Conservation (phyloP, 2,888 invertebrate genomes). For the Aphidoletes aphidimyza region DNA sequence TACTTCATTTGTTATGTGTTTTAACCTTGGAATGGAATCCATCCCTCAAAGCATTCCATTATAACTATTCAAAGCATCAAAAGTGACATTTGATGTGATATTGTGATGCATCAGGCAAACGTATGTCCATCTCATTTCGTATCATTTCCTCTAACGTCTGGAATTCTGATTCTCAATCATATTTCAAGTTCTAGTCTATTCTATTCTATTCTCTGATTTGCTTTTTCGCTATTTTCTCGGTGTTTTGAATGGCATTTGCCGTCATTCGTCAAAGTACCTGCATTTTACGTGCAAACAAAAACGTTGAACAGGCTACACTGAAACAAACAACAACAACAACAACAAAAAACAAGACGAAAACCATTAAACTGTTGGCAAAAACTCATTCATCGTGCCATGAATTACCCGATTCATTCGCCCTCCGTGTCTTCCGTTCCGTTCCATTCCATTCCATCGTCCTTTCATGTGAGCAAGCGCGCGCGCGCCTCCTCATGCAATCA, state of each 20-base stretch:
- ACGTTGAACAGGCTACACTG: too few species aligned
- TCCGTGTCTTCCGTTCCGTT: neutral
- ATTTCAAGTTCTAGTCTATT: neutral
- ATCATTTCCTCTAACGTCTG: conserved; percentile 26
- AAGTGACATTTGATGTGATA: too few species aligned
- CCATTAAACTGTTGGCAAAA: neutral
- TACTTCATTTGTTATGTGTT: conserved; percentile 10
- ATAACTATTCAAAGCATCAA: neutral
- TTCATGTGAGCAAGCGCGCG: too few species aligned
- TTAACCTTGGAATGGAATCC: neutral
- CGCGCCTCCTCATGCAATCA: too few species aligned
- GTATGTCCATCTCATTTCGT: neutral
- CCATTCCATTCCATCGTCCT: neutral
- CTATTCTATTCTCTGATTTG: neutral
- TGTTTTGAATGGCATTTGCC: conserved; percentile 2
- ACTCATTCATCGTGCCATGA: conserved; percentile 1
- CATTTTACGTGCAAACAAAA: neutral
- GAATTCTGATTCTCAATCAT: neutral
- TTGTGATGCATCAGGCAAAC: neutral
- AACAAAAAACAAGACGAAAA: neutral
- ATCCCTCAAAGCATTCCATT: neutral
- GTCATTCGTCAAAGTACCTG: neutral
- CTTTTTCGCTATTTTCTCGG: neutral
- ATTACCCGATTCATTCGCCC: neutral
- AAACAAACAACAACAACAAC: neutral